Base-by-base conservation (phyloP, 1,140 invertebrate genomes). In the Aphaenogaster ashmeadi region DNA sequence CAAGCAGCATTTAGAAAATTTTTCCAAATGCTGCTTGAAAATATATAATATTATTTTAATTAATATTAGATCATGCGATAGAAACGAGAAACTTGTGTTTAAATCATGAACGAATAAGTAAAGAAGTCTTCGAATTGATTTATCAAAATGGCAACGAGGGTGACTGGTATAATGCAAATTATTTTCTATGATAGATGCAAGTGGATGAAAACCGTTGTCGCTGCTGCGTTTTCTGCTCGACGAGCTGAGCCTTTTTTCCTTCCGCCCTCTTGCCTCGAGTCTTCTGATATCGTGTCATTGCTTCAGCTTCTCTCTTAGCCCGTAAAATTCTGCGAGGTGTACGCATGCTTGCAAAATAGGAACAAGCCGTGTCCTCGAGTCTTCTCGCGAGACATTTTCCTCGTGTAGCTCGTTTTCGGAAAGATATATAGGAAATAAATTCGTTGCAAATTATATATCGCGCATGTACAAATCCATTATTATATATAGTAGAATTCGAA, bases 301-400 rank as follows among this genome's bases (percentile, higher is more conserved):
- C 72, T 86, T 66, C 60, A 66, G 58, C 18, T 54, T 79, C 38
- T 54, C 71, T 66, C 74, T 67, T 9, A 86, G 36, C 21, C 15
- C 18, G 75, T 86, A 47, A 79, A 86, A 86, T 88, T 71, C 67
- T 47, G 36, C 44, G 47, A 77, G 41, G 21, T 58, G 74, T 75
- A 88, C 50, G 71, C 60, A 56, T 83, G 47, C 83, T 78, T 79
- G 58, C 56, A 50, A 83, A 83, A 83, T 74, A 74, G 69, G 67
- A 41, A 60, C 80, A 47, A 75, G 41, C n/a, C 54, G 69, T 54
- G 41, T 11, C 27, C 69, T 38, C 80, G 54, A 47, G 80, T 74
- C 41, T 38, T 60, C 54, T 18, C 27, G 36, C 50, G 60, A 52
- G 21, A 74, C 13, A 74, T 83, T 58, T 72, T 44, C 44, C 21